These are phyloP conservation scores for Coelopa pilipes DNA, from an alignment of 2,888 invertebrate genomes.

Conservation along the genomic window DNA sequence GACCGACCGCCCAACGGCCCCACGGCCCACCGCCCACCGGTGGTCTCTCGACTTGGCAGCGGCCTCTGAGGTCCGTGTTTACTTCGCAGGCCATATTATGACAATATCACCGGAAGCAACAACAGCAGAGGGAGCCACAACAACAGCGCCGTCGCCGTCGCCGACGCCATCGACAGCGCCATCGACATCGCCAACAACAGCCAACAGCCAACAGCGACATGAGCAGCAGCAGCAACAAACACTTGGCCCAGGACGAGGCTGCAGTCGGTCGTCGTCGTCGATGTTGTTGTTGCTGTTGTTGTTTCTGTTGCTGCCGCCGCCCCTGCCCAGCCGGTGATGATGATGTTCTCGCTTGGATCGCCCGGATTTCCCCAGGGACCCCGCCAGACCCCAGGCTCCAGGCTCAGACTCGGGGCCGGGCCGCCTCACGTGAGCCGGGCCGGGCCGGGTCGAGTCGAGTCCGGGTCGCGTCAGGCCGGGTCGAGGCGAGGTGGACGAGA, in stretches of 20 bases:
- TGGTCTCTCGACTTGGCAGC: conserved; percentile 19
- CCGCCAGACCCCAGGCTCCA: conserved; percentile 18
- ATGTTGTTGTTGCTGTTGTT: conserved; percentile 43
- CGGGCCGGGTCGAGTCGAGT: conserved; percentile 16
- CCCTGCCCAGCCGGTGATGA: conserved; percentile 59
- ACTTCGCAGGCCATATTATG: conserved; percentile 37
- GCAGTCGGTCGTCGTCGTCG: conserved; percentile 41
- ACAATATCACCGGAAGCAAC: conserved; percentile 32
- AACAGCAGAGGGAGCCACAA: neutral
- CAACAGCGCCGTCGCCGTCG: too few species aligned
- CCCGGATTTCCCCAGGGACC: conserved; percentile 61
- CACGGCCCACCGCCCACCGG: neutral
- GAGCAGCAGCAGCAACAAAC: conserved; percentile 8
- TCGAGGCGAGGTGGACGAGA: neutral
- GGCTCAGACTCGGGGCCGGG: neutral
- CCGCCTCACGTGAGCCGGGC: conserved; percentile 13
- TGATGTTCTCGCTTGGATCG: conserved; percentile 63
- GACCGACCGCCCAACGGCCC: neutral
- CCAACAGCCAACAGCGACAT: neutral
- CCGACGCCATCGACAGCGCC: too few species aligned
- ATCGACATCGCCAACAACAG: too few species aligned
- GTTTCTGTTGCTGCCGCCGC: conserved; percentile 48
- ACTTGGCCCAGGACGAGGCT: conserved; percentile 28
- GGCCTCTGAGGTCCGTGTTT: conserved; percentile 25
- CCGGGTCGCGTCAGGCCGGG: neutral